These are phyloP conservation scores for Drosophila mulleri DNA, from an alignment of 2,888 invertebrate genomes.

Conservation along the genomic window DNA sequence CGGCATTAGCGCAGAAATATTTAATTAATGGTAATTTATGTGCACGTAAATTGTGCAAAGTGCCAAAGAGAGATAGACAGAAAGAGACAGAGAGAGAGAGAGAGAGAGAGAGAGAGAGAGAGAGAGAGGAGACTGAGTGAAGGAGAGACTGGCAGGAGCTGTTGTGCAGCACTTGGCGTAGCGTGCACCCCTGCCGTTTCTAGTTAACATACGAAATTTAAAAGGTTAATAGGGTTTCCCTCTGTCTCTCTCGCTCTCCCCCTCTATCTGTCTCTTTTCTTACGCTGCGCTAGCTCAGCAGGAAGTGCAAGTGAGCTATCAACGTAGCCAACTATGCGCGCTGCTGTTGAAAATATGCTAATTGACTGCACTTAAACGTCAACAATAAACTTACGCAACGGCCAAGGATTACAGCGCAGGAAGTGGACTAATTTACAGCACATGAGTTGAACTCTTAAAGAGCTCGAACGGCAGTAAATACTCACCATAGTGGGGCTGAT, in stretches of 20 bases:
- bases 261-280: constrained; percentile 9
- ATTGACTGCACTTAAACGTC: constrained; percentile 54
- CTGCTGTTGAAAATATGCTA: constrained; percentile 45
- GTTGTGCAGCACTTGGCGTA: background rate
- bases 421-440: constrained; percentile 6
- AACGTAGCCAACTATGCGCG: constrained; percentile 21
- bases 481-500: no score
- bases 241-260: background rate
- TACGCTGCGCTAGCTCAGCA: constrained; percentile 24
- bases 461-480: background rate
- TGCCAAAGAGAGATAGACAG: constrained; percentile 34
- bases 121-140: background rate
- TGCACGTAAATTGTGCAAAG: constrained; percentile 83
- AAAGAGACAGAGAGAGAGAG: background rate
- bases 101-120: background rate
- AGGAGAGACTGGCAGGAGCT: constrained; percentile 15
- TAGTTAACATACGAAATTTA: constrained; percentile 70
- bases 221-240: constrained; percentile 74
- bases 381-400: constrained; percentile 37
- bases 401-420: constrained; percentile 7
- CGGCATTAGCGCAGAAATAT: constrained; percentile 82
- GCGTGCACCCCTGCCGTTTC: constrained; percentile 64
- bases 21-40: constrained; percentile 85
- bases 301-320: constrained; percentile 63
- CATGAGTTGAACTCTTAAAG: background rate